A percentile compares a stretch with the other conserved stretches of the same genome.
Conservation (phyloP, 1,140 invertebrate species). For the Dermatophagoides farinae region DNA sequence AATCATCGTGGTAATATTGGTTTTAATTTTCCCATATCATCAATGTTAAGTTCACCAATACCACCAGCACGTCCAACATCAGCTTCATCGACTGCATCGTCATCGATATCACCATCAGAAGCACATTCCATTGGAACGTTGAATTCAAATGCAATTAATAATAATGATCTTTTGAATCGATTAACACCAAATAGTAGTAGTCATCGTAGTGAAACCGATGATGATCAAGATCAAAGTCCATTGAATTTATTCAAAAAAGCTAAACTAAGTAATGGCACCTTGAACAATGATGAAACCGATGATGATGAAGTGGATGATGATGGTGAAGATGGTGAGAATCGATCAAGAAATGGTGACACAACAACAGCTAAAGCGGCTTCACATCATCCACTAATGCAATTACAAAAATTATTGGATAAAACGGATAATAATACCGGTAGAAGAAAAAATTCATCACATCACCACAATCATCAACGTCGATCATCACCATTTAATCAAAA, state of each 20-base stretch:
- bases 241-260: not conserved
- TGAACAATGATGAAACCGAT: not conserved
- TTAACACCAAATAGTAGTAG: not conserved
- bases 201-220: not conserved
- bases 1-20: not conserved
- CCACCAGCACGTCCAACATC: not conserved
- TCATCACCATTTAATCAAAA: not conserved
- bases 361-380: not conserved
- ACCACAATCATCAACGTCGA: not conserved
- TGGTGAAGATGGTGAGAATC: not conserved
- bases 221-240: not conserved
- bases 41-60: not conserved
- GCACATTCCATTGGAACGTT: not conserved
- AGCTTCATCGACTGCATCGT: slow-evolving; percentile 1
- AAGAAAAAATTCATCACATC: slow-evolving; percentile 18
- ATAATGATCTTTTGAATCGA: not conserved
- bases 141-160: not conserved
- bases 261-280: not conserved
- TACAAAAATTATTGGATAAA: slow-evolving; percentile 85
- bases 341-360: not conserved
- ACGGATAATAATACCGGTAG: slow-evolving; percentile 44
- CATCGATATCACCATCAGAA: slow-evolving; percentile 1
- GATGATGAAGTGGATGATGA: not conserved
- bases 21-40: slow-evolving; percentile 3
- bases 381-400: slow-evolving; percentile 50